These are phyloP conservation scores for Chaetodon trifasciatus DNA, from an alignment of 2,797 vertebrate species.

Conservation along the genomic window DNA sequence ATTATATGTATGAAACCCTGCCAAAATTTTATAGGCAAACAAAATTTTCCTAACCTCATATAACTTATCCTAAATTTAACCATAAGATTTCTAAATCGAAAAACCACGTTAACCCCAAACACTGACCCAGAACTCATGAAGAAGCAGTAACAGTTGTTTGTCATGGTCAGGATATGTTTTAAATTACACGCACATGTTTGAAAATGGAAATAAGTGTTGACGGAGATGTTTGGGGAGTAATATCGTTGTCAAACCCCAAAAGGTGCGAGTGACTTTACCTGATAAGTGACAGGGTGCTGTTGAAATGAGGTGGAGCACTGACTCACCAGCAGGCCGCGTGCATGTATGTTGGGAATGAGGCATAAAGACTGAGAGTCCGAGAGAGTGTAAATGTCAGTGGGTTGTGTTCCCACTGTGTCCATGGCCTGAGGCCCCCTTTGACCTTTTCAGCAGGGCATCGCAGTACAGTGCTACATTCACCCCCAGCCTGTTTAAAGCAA, in stretches of 20 bases:
- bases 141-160: background rate
- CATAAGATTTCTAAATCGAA: background rate
- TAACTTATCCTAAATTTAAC: background rate
- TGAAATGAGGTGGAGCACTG: conserved; percentile 9
- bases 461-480: conserved; percentile 26
- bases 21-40: too few relatives aligned
- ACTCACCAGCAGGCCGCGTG: conserved; percentile 4
- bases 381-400: conserved; percentile 71
- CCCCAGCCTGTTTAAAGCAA: conserved; percentile 47
- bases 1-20: background rate
- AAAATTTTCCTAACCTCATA: too few relatives aligned
- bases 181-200: background rate
- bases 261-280: background rate
- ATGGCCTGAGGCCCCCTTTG: conserved; percentile 60
- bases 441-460: conserved; percentile 67
- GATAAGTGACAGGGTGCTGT: background rate
- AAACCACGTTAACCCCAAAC: background rate
- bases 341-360: conserved; percentile 32
- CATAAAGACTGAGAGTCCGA: conserved; percentile 28
- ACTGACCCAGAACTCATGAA: background rate
- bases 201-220: background rate
- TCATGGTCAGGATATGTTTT: too few relatives aligned
- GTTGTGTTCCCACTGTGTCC: conserved; percentile 64
- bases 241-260: background rate
- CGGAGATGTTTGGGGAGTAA: background rate